Evolutionary conservation across 2,113 vertebrate genomes (phyloP).

Genomic region (Otocyon megalotis): DNA sequence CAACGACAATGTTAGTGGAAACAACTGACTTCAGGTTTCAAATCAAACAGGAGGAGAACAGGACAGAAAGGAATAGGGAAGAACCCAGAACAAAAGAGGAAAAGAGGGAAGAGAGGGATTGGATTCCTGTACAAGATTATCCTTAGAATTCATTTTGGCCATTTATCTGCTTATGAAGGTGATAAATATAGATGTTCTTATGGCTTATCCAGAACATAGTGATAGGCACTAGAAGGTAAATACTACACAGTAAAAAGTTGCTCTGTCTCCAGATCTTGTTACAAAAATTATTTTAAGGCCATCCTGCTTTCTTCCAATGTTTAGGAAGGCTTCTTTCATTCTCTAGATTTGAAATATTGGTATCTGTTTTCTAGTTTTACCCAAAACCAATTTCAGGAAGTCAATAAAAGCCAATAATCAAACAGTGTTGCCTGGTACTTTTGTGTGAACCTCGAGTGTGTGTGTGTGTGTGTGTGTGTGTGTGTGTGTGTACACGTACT

Average conservation of each 20-base stretch:
- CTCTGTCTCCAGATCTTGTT: neutral
- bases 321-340: conserved; percentile 19
- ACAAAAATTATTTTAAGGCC: neutral
- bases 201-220: neutral
- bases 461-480: neutral
- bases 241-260: neutral
- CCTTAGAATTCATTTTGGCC: neutral
- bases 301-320: neutral
- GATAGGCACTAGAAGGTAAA: neutral
- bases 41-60: neutral
- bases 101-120: neutral
- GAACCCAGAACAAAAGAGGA: neutral
- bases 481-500: neutral
- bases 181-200: neutral
- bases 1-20: neutral
- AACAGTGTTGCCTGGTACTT: neutral
- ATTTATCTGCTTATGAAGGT: conserved; percentile 41
- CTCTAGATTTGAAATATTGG: neutral
- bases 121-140: neutral
- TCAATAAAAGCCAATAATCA: conserved; percentile 9
- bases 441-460: neutral
- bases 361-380: neutral
- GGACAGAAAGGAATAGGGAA: neutral
- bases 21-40: neutral
- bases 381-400: conserved; percentile 17